Percentiles rank a stretch among this genome's conserved stretches.
Evolutionary conservation across 2,113 vertebrate species (phyloP).

Genomic region (Phyllopteryx taeniolatus): DNA sequence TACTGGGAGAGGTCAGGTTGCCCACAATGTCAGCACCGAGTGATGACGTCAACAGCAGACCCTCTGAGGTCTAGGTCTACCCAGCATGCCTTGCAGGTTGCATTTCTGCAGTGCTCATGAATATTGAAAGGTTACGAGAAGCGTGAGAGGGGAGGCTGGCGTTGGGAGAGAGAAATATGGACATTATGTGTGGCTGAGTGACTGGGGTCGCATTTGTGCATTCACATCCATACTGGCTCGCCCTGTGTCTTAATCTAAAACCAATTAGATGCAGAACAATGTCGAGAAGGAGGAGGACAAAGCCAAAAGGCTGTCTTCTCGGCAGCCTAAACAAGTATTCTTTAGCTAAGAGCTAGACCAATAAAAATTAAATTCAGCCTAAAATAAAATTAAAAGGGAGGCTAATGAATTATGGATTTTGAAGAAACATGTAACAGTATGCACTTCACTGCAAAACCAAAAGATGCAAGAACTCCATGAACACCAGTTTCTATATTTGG

Average conservation of each 20-base stretch:
- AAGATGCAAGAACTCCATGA: background rate
- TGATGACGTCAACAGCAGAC: conserved; percentile 52
- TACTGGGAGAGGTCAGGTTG: conserved; percentile 23
- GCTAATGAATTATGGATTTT: conserved; percentile 38
- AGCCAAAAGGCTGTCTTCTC: background rate
- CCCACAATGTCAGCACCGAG: conserved; percentile 35
- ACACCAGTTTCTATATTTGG: background rate
- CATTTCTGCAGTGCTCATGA: conserved; percentile 72
- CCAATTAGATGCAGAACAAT: too few species aligned
- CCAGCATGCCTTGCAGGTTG: conserved; percentile 62
- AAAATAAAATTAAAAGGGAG: conserved; percentile 19
- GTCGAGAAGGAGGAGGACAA: background rate
- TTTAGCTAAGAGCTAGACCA: background rate
- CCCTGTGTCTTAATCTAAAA: conserved; percentile 3
- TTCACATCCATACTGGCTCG: conserved; percentile 5
- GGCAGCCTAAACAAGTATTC: conserved; percentile 1
- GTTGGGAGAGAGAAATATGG: conserved; percentile 9
- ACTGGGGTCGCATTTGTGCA: conserved; percentile 22
- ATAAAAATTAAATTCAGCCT: conserved; percentile 4
- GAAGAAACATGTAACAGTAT: background rate
- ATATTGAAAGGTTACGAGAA: conserved; percentile 64
- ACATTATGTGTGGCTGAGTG: conserved; percentile 20
- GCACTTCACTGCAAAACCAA: conserved; percentile 3
- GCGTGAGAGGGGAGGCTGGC: conserved; percentile 18
- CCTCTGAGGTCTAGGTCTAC: conserved; percentile 49